These are phyloP conservation scores for Cynodonichthys magdalenae DNA, from an alignment of 2,797 vertebrate species.

Conservation along the genomic window DNA sequence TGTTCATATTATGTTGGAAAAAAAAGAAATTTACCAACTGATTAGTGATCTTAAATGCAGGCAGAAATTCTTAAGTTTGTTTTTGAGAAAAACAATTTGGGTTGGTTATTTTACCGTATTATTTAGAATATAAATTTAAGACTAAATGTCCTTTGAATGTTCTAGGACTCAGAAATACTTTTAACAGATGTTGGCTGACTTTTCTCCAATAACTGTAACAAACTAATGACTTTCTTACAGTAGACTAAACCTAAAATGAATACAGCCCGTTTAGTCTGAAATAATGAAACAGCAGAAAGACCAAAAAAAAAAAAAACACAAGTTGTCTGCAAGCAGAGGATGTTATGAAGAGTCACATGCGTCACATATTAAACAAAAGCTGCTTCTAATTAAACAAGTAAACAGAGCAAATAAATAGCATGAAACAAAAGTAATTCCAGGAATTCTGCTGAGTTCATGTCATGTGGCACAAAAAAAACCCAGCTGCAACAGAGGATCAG, in stretches of 20 bases:
- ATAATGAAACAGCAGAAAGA: neutral
- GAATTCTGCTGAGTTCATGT: conserved; percentile 31
- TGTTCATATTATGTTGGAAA: too few species aligned
- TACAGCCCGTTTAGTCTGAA: neutral
- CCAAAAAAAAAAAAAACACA: conserved; percentile 6
- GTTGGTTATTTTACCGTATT: too few species aligned
- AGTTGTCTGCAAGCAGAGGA: conserved; percentile 7
- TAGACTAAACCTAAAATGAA: neutral
- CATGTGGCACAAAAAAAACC: neutral
- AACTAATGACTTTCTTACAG: neutral
- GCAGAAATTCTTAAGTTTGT: neutral
- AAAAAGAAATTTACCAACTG: too few species aligned
- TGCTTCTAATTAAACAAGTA: conserved; percentile 38
- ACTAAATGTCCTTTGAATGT: too few species aligned
- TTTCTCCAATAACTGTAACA: neutral
- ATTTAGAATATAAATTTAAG: too few species aligned
- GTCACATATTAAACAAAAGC: conserved; percentile 28
- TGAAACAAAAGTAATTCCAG: conserved; percentile 32
- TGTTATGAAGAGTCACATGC: conserved; percentile 22
- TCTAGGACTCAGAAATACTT: neutral
- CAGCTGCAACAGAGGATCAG: too few species aligned
- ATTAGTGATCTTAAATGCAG: neutral
- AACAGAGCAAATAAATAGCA: conserved; percentile 34
- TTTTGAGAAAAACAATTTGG: neutral
- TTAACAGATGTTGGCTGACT: neutral